Evolutionary conservation across 2,888 invertebrate genomes (phyloP).

Genomic region (Leptinotarsa tumamoca): DNA sequence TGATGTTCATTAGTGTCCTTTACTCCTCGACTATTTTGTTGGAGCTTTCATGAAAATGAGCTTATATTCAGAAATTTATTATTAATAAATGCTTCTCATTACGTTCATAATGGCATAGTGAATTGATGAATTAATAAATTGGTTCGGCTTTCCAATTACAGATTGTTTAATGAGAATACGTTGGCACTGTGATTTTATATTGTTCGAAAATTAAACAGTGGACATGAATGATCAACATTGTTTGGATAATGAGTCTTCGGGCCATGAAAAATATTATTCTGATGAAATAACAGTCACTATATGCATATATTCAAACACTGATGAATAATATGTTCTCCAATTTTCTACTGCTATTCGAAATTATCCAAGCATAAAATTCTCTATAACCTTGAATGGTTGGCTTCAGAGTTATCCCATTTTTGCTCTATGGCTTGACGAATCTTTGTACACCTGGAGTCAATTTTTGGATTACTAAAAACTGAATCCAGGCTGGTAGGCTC

Average conservation of each 20-base stretch:
- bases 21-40: not conserved
- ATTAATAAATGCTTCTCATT: conserved; percentile 5
- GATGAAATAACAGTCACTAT: not conserved
- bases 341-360: too few species aligned
- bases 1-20: not conserved
- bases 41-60: not conserved
- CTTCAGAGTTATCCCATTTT: too few species aligned
- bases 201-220: not conserved
- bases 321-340: too few species aligned
- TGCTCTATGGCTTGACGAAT: too few species aligned
- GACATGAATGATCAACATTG: not conserved
- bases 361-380: too few species aligned
- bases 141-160: conserved; percentile 16
- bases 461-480: too few species aligned
- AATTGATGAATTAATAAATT: conserved; percentile 10
- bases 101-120: conserved; percentile 7
- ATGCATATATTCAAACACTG: too few species aligned
- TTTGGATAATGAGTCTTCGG: conserved; percentile 1
- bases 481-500: too few species aligned
- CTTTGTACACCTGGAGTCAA: too few species aligned
- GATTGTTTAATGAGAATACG: not conserved
- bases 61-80: conserved; percentile 7
- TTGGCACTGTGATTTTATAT: conserved; percentile 1
- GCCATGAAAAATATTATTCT: not conserved
- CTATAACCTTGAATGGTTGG: too few species aligned